Conservation (phyloP, 2,797 vertebrate genomes). For the Myoxocephalus aenaeus region DNA sequence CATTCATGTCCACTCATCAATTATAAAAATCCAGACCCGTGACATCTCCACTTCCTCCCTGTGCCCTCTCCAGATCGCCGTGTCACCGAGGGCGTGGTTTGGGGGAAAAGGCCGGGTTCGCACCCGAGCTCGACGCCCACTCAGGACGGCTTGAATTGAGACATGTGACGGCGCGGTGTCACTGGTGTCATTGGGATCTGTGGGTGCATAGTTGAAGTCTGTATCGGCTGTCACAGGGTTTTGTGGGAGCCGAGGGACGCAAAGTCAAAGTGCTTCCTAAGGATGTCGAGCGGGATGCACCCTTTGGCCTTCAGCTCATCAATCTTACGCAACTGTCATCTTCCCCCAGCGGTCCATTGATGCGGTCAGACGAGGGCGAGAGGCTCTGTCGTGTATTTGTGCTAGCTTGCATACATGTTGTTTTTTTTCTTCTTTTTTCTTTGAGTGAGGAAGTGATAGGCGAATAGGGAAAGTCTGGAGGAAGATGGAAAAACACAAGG, state of each 20-base stretch:
- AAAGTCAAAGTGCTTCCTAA: slow-evolving; percentile 78
- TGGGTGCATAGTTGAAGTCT: slow-evolving; percentile 44
- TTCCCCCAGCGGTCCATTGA: slow-evolving; percentile 60
- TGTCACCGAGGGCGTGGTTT: slow-evolving; percentile 71
- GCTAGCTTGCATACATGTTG: slow-evolving; percentile 23
- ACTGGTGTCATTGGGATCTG: slow-evolving; percentile 54
- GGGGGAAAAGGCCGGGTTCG: slow-evolving; percentile 21
- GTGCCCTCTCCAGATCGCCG: slow-evolving; percentile 57
- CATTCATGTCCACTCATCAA: slow-evolving; percentile 76
- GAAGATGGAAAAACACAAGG: background rate
- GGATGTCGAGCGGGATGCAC: slow-evolving; percentile 72
- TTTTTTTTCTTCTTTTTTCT: background rate
- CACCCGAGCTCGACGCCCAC: slow-evolving; percentile 27
- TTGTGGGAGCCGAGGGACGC: slow-evolving; percentile 71
- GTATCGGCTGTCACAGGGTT: slow-evolving; percentile 72
- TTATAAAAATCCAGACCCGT: slow-evolving; percentile 53
- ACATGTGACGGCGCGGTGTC: slow-evolving; percentile 59
- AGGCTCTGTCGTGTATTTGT: slow-evolving; percentile 28
- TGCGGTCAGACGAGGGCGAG: slow-evolving; percentile 50
- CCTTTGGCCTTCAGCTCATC: slow-evolving; percentile 81
- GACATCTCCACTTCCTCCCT: slow-evolving; percentile 81
- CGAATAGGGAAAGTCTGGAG: slow-evolving; percentile 18
- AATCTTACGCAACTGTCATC: slow-evolving; percentile 77
- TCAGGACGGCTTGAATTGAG: slow-evolving; percentile 69
- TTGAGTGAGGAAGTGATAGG: background rate